phyloP scores from a whole-genome alignment of 2,797 vertebrate genomes.

The Anniella stebbinsi region DNA sequence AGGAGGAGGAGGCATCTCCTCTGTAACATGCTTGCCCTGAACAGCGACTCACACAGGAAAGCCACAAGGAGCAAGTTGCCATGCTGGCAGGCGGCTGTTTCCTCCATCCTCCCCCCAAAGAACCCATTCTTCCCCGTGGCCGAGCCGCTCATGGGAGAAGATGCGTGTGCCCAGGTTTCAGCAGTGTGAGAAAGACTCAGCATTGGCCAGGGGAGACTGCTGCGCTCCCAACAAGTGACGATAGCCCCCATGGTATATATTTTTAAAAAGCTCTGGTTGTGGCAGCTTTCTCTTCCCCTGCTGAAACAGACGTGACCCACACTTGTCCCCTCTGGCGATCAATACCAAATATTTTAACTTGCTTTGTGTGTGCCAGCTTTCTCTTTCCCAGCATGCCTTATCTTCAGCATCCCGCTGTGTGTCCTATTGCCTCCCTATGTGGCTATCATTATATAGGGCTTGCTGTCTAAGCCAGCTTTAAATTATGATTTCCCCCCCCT shows the following conservation, averaged over 20 bases:
- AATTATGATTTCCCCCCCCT: background rate
- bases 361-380: background rate
- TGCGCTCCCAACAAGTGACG: constrained; percentile 4
- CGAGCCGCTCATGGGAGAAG: background rate
- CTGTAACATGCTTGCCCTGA: background rate
- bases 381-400: constrained; percentile 9
- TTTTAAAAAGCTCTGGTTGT: background rate
- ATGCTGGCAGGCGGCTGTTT: background rate
- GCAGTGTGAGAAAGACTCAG: background rate
- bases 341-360: constrained; percentile 36
- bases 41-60: background rate
- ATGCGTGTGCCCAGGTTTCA: fast-evolving
- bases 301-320: background rate
- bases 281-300: background rate
- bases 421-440: constrained; percentile 38
- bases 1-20: too few species aligned
- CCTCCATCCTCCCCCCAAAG: background rate
- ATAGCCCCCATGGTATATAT: constrained; percentile 3
- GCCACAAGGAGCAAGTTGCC: background rate
- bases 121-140: background rate
- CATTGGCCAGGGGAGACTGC: background rate
- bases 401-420: background rate
- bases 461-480: constrained; percentile 44
- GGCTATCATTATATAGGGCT: constrained; percentile 9
- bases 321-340: constrained; percentile 12